These are phyloP conservation scores for Habroteleia sp. DNA, from an alignment of 2,888 invertebrate species.

Conservation along the genomic window DNA sequence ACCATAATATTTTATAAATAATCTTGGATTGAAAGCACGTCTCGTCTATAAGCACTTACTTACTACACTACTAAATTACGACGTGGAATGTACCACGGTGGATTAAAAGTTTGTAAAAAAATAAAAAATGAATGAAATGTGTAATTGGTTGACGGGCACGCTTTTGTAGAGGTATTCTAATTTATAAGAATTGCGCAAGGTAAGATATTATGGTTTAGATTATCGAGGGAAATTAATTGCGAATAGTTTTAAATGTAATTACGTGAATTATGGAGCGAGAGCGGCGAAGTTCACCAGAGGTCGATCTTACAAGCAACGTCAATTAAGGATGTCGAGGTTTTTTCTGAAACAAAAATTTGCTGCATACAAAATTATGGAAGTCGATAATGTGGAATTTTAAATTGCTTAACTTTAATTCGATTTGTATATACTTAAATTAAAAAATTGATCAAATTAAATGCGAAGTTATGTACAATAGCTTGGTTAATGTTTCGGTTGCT, in stretches of 20 bases:
- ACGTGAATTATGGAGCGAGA: constrained; percentile 51
- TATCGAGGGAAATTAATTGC: constrained; percentile 57
- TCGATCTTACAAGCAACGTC: constrained; percentile 56
- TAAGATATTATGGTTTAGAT: constrained; percentile 48
- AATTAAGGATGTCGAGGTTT: constrained; percentile 42
- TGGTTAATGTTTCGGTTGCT: constrained; percentile 22
- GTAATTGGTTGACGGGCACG: constrained; percentile 36
- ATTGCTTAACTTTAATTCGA: background rate
- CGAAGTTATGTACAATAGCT: constrained; percentile 12
- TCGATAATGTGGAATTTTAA: background rate
- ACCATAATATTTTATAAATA: constrained; percentile 6
- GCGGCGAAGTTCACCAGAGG: constrained; percentile 48
- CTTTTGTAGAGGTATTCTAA: constrained; percentile 25
- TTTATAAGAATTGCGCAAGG: constrained; percentile 47
- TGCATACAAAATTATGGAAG: constrained; percentile 5
- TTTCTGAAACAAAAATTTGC: constrained; percentile 4
- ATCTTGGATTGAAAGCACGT: background rate
- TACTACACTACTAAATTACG: no score
- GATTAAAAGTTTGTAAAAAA: constrained; percentile 8
- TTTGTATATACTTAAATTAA: background rate
- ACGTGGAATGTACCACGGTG: constrained; percentile 3
- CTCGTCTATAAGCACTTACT: constrained; percentile 41
- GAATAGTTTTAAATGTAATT: constrained; percentile 53
- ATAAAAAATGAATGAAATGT: constrained; percentile 4
- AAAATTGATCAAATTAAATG: background rate